Evolutionary conservation across 1,140 invertebrate species (phyloP).

Genomic region (Neodiprion virginianus): DNA sequence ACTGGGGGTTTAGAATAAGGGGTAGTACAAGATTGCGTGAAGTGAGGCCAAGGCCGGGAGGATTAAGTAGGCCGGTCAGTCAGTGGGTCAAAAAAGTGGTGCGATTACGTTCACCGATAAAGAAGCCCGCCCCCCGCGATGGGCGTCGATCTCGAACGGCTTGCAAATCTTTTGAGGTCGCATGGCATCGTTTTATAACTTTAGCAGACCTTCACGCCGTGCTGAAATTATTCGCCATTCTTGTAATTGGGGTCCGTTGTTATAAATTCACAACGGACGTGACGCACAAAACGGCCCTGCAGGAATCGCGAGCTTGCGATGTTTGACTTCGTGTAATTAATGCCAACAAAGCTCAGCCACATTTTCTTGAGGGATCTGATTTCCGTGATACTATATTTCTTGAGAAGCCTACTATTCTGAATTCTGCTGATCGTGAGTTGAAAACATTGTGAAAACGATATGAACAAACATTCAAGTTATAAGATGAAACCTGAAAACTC

Average conservation of each 20-base stretch:
- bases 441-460: background rate
- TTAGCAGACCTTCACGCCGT: background rate
- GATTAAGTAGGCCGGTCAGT: constrained; percentile 47
- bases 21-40: constrained; percentile 52
- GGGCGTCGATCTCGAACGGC: background rate
- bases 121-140: background rate
- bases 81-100: constrained; percentile 41
- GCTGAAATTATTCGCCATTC: background rate
- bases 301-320: too few relatives aligned
- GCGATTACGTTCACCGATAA: constrained; percentile 25
- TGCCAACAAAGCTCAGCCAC: too few relatives aligned
- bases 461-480: background rate
- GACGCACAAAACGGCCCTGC: background rate
- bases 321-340: too few relatives aligned
- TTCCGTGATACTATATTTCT: too few relatives aligned
- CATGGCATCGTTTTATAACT: background rate
- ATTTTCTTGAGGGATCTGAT: too few relatives aligned
- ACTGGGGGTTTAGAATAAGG: constrained; percentile 31
- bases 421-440: background rate
- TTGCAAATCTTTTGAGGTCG: constrained; percentile 1
- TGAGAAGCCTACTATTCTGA: too few relatives aligned
- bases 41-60: constrained; percentile 60
- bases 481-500: too few relatives aligned
- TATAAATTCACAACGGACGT: constrained; percentile 2
- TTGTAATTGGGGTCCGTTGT: background rate